These are phyloP conservation scores for Drosophila pseudoananassae DNA, from an alignment of 1,140 invertebrate species.

Conservation along the genomic window DNA sequence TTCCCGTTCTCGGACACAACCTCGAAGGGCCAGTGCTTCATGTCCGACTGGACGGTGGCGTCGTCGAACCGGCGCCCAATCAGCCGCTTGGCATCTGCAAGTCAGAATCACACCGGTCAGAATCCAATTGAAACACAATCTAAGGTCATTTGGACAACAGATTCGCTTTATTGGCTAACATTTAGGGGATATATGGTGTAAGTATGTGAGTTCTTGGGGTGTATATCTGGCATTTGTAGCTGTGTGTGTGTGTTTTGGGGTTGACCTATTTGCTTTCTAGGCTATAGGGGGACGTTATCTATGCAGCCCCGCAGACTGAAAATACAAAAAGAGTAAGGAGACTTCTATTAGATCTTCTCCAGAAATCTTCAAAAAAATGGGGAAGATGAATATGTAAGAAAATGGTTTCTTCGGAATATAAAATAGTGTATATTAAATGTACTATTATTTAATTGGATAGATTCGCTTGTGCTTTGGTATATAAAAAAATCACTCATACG, in stretches of 20 bases:
- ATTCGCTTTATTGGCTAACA: conserved; percentile 58
- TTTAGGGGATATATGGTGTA: conserved; percentile 6
- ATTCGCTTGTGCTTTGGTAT: too few relatives aligned
- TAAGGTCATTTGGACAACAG: conserved; percentile 28
- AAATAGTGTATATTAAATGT: too few relatives aligned
- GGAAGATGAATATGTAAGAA: conserved; percentile 2
- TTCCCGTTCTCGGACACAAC: conserved; percentile 93
- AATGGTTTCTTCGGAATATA: neutral
- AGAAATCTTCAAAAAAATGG: conserved; percentile 22
- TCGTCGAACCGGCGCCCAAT: conserved; percentile 97
- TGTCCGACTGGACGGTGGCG: conserved; percentile 94
- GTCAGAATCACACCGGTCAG: conserved; percentile 72
- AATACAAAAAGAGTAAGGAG: conserved; percentile 67
- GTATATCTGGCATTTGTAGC: conserved; percentile 22
- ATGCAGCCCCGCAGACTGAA: conserved; percentile 72
- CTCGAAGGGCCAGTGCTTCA: conserved; percentile 98
- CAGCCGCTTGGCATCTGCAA: conserved; percentile 96
- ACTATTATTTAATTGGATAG: too few relatives aligned
- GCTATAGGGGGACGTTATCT: conserved; percentile 36
- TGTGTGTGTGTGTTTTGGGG: conserved; percentile 25
- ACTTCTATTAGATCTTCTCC: conserved; percentile 55
- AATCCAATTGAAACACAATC: conserved; percentile 34
- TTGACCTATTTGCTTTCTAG: conserved; percentile 46
- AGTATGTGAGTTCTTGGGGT: conserved; percentile 13
- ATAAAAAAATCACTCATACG: too few relatives aligned